Evolutionary conservation across 2,113 vertebrate species (phyloP).

Genomic region (Heterocephalus glaber): DNA sequence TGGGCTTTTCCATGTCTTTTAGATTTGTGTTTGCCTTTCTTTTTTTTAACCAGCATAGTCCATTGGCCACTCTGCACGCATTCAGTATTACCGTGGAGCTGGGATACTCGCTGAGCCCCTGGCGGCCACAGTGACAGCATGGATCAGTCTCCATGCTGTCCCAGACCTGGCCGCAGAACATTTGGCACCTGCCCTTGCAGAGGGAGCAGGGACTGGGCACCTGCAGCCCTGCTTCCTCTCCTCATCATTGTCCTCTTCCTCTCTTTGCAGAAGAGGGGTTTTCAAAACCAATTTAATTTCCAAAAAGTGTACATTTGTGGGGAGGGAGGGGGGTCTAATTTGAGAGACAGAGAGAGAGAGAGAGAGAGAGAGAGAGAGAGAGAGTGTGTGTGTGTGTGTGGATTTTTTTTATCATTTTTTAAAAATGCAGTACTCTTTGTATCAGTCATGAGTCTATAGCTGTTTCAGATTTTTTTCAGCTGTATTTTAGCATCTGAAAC

Average conservation of each 20-base stretch:
- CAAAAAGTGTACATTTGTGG: slow-evolving; percentile 88
- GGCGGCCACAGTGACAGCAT: slow-evolving; percentile 78
- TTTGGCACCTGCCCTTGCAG: slow-evolving; percentile 81
- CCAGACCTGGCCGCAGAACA: slow-evolving; percentile 77
- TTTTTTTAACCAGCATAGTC: slow-evolving; percentile 69
- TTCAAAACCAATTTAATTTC: slow-evolving; percentile 88
- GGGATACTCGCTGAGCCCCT: slow-evolving; percentile 83
- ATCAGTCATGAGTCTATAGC: slow-evolving; percentile 88
- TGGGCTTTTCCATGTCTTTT: slow-evolving; percentile 82
- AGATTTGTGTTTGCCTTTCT: slow-evolving; percentile 77
- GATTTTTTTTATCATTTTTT: slow-evolving; percentile 90
- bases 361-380: neutral
- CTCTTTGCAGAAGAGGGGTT: slow-evolving; percentile 84
- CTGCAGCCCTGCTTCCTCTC: slow-evolving; percentile 82
- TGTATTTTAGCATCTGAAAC: slow-evolving; percentile 89
- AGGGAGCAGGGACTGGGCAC: slow-evolving; percentile 77
- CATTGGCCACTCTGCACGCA: slow-evolving; percentile 78
- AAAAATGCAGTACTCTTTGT: slow-evolving; percentile 90
- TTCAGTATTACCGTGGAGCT: slow-evolving; percentile 89
- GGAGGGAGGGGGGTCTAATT: slow-evolving; percentile 78
- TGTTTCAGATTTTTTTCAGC: slow-evolving; percentile 90
- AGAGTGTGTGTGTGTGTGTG: slow-evolving; percentile 73
- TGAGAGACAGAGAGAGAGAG: slow-evolving; percentile 21
- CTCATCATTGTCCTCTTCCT: slow-evolving; percentile 80
- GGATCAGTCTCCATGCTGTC: slow-evolving; percentile 74